Evolutionary conservation across 2,797 vertebrate species (phyloP), one percentile per base, ranked within the genome.

Genomic region (Florisuga fusca): DNA sequence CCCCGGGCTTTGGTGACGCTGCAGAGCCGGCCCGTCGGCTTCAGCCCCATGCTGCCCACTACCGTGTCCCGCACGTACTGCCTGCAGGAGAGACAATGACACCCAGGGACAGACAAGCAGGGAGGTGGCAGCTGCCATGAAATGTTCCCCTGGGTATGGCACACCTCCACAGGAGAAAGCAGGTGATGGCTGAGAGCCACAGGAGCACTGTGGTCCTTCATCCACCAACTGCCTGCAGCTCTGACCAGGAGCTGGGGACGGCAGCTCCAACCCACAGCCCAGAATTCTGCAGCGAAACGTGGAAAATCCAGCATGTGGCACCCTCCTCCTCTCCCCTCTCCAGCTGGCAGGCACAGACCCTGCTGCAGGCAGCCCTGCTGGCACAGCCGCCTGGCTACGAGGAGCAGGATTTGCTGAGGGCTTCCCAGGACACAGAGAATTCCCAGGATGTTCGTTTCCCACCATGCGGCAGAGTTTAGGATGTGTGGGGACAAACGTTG

Each of bases 31-130:
- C 99, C 99, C 0, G 99, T 99, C 1, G 98, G 98, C 94, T 99
- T 99, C 89, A 99, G 98, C n/a, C 99, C 99, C 99, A 99, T 99
- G 94, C 98, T 99, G 27, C 99, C 99, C 25, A 99, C 99, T 6
- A 99, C 98, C 0, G 98, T 96, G 16, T 99, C 99, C 66, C 99
- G 98, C 90, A 99, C 98, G 5, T 99, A 99, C 96, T 99, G 99
- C 97, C 99, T 99, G 97, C 3, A 6, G 10, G 72, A 21, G 58
- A 86, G 34, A 79, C 0, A 0, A 14, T 1, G 15, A 16, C 7
- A 1, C 20, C 69, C 33, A 50, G 66, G 12, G 66, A 12, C 38
- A 3, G 5, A 4, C 7, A 6, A 3, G 2, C 26, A 6, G n/a
- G 25, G 21, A 64, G 51, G 38, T 11, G 81, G 29, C 55, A 57